phyloP scores from a whole-genome alignment of 1,140 invertebrate species.

The Aphis gossypii region DNA sequence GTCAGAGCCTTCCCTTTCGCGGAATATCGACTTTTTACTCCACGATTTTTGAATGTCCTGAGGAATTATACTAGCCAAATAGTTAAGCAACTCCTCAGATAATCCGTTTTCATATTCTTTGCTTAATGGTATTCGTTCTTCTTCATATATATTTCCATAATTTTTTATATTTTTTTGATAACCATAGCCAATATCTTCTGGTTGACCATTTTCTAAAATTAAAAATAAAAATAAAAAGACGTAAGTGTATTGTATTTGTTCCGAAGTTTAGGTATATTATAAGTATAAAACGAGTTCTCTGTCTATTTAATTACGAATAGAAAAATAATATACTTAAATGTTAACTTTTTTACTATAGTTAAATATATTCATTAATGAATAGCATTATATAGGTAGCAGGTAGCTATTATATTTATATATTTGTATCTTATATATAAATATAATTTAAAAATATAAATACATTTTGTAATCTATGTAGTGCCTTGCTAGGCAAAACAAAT shows the following conservation, averaged over 20 bases:
- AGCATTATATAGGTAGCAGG: no score
- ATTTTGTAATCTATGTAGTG: no score
- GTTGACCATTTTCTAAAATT: constrained; percentile 61
- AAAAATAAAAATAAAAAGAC: neutral
- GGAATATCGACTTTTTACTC: constrained; percentile 60
- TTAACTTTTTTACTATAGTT: neutral
- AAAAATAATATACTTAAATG: neutral
- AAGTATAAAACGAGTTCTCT: neutral
- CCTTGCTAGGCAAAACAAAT: neutral
- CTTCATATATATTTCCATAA: constrained; percentile 40
- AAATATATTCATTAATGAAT: no score
- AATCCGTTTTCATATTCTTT: constrained; percentile 11
- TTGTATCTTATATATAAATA: no score
- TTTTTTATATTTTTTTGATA: constrained; percentile 60
- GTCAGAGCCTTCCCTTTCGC: constrained; percentile 60
- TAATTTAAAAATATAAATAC: no score
- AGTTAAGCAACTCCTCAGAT: constrained; percentile 1
- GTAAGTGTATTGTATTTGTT: neutral
- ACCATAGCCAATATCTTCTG: constrained; percentile 62
- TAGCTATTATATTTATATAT: no score
- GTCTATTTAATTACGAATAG: neutral
- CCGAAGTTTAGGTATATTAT: neutral
- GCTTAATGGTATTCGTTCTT: neutral
- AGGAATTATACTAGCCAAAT: constrained; percentile 9
- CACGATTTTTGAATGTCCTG: neutral